Percentiles rank a stretch among this genome's conserved stretches.
Evolutionary conservation across 1,140 invertebrate genomes (phyloP).

Genomic region (Zaprionus nigranus): DNA sequence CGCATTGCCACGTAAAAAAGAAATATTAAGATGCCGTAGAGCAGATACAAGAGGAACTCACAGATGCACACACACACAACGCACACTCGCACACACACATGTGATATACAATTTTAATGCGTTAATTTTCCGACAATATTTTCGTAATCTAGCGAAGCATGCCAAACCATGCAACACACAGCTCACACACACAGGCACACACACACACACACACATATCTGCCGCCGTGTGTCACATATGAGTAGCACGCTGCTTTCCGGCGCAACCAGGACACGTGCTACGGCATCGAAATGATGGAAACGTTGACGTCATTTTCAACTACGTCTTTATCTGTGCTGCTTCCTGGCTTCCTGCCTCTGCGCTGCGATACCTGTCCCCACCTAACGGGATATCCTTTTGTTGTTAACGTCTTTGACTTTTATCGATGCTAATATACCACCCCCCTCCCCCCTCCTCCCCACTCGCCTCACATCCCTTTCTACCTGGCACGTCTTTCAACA

Average conservation of each 20-base stretch:
- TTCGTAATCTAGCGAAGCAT: conserved; percentile 63
- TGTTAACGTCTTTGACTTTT: conserved; percentile 73
- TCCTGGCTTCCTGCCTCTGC: conserved; percentile 16
- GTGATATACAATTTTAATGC: conserved; percentile 65
- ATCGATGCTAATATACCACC: conserved; percentile 73
- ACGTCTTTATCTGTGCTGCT: conserved; percentile 46
- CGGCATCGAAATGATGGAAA: conserved; percentile 35
- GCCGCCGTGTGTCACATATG: conserved; percentile 17
- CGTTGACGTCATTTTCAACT: conserved; percentile 44
- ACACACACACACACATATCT: conserved; percentile 1
- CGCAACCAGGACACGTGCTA: conserved; percentile 12
- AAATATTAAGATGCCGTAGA: conserved; percentile 52
- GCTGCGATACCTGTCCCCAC: conserved; percentile 25
- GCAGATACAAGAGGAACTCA: not conserved
- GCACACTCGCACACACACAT: not conserved
- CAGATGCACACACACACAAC: conserved; percentile 5
- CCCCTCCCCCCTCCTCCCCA: not conserved
- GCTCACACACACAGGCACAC: conserved; percentile 19
- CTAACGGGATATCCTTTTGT: conserved; percentile 75
- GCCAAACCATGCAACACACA: conserved; percentile 20
- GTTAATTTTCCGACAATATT: conserved; percentile 74
- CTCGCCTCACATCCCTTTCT: not conserved
- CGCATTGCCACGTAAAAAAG: conserved; percentile 50
- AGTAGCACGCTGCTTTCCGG: conserved; percentile 29
- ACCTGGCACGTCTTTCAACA: conserved; percentile 8